These are phyloP conservation scores for Drosophila chauvacae DNA, from an alignment of 1,140 invertebrate genomes.

Conservation along the genomic window DNA sequence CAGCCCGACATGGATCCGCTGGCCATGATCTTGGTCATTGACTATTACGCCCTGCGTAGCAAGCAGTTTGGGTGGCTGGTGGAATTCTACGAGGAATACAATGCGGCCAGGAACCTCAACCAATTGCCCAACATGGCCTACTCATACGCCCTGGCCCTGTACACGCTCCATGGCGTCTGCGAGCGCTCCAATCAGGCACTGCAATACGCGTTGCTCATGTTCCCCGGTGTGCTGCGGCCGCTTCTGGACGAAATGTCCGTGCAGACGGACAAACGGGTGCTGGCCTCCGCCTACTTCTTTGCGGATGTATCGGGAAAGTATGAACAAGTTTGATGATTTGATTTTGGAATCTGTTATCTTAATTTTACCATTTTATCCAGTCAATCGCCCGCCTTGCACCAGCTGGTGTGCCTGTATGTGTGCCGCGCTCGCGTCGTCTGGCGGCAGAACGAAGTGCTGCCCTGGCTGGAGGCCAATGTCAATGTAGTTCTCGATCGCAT, in stretches of 20 bases:
- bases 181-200: constrained; percentile 88
- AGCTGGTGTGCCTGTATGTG: constrained; percentile 91
- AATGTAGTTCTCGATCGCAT: constrained; percentile 88
- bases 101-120: constrained; percentile 88
- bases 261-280: constrained; percentile 88
- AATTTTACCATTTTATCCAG: constrained; percentile 87
- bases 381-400: constrained; percentile 88
- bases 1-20: constrained; percentile 94
- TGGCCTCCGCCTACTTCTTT: constrained; percentile 85
- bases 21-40: constrained; percentile 91
- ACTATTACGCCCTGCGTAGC: constrained; percentile 93
- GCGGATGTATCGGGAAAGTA: constrained; percentile 71
- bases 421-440: constrained; percentile 90
- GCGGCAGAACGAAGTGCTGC: constrained; percentile 91
- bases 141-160: constrained; percentile 92
- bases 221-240: constrained; percentile 90
- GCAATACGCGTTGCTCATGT: constrained; percentile 93
- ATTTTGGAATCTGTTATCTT: constrained; percentile 13
- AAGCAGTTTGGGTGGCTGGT: constrained; percentile 93
- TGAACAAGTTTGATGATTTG: not conserved
- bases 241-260: constrained; percentile 92
- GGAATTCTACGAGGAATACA: constrained; percentile 89
- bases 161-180: constrained; percentile 85
- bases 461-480: constrained; percentile 91
- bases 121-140: constrained; percentile 95